Percentiles rank a stretch among this genome's conserved stretches.
Evolutionary conservation across 53 echinoderm and acorn worm species (phyloP).

Genomic region (Stichopus horrens): DNA sequence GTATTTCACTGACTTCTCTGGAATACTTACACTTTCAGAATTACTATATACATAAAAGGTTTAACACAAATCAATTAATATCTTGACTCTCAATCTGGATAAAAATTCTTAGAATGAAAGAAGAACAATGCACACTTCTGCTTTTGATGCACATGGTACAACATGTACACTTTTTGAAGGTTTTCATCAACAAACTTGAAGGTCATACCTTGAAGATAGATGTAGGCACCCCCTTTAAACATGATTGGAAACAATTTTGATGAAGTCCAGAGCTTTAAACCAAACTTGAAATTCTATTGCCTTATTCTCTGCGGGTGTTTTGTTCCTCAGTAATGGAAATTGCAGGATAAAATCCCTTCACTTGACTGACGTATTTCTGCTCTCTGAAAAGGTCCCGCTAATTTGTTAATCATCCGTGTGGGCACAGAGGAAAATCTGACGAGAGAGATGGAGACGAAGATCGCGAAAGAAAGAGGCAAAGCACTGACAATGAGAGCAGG

Average conservation of each 20-base stretch:
- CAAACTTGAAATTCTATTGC: not conserved
- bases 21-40: no score
- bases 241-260: constrained; percentile 15
- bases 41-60: no score
- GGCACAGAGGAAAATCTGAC: not conserved
- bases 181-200: no score
- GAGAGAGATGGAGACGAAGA: not conserved
- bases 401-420: constrained; percentile 22
- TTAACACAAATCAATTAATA: no score
- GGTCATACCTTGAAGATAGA: no score
- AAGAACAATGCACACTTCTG: no score
- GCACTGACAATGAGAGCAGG: no score
- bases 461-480: not conserved
- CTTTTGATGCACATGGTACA: no score
- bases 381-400: not conserved
- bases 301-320: constrained; percentile 16
- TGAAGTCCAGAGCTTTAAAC: constrained; percentile 1
- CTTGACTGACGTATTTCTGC: not conserved
- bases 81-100: no score
- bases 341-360: not conserved
- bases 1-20: no score
- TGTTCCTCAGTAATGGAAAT: constrained; percentile 20
- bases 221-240: not conserved
- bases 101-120: no score
- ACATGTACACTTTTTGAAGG: no score